Percentiles rank a stretch among this genome's conserved stretches.
Evolutionary conservation across 2,113 vertebrate genomes (phyloP).

Genomic region (Nerophis lumbriciformis): DNA sequence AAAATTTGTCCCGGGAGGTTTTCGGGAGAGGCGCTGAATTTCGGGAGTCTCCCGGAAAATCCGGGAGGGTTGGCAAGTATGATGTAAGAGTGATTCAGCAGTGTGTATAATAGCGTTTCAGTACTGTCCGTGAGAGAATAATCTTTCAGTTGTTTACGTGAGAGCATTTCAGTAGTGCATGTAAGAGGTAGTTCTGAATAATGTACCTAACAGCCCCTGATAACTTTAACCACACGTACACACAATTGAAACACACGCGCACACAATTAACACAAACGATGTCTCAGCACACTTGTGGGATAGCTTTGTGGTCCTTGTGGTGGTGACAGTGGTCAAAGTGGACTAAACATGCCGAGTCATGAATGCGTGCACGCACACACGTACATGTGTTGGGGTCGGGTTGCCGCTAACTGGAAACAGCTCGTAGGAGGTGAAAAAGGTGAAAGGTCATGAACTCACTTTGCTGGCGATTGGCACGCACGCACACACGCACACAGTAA

Average conservation of each 20-base stretch:
- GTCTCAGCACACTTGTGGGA: constrained; percentile 18
- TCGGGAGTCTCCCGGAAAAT: too few relatives aligned
- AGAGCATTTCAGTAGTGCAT: too few relatives aligned
- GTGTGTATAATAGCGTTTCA: too few relatives aligned
- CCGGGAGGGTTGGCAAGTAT: too few relatives aligned
- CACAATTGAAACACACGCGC: constrained; percentile 78
- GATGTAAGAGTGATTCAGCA: too few relatives aligned
- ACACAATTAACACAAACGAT: constrained; percentile 62
- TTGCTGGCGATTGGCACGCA: constrained; percentile 27
- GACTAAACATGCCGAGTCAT: constrained; percentile 63
- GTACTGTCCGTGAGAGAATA: too few relatives aligned
- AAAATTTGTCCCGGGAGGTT: too few relatives aligned
- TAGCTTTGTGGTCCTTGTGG: constrained; percentile 27
- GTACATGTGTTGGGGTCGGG: constrained; percentile 16
- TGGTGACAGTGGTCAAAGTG: constrained; percentile 58
- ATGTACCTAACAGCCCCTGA: too few relatives aligned
- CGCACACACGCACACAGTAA: constrained; percentile 31
- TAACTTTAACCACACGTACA: too few relatives aligned
- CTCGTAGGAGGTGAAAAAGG: constrained; percentile 43
- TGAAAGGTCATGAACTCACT: constrained; percentile 51
- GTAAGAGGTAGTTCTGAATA: too few relatives aligned
- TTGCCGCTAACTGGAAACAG: constrained; percentile 25
- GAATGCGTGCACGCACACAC: background rate
- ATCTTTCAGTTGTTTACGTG: too few relatives aligned
- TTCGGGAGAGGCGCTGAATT: too few relatives aligned